Evolutionary conservation across 1,140 invertebrate species (phyloP).

Genomic region (Sycophaga agraensis): DNA sequence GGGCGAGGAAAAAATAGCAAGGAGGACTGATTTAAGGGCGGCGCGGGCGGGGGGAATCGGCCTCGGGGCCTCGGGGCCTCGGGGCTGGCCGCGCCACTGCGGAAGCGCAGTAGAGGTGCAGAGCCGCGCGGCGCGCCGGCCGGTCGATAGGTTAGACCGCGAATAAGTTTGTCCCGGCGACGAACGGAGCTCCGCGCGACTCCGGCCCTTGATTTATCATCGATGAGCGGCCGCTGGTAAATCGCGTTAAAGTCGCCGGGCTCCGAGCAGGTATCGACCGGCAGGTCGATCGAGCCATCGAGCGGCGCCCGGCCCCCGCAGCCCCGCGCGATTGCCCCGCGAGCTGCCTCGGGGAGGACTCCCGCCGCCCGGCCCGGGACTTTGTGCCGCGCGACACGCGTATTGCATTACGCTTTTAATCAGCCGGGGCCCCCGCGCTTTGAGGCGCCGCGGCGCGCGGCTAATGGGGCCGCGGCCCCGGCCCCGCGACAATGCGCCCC

Average conservation of each 20-base stretch:
- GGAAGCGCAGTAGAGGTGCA: too few species aligned
- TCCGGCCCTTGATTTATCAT: constrained; percentile 40
- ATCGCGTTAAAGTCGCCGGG: too few species aligned
- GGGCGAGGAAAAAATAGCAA: too few species aligned
- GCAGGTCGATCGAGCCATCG: too few species aligned
- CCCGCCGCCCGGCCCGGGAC: too few species aligned
- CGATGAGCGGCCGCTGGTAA: constrained; percentile 32
- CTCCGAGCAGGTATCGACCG: too few species aligned
- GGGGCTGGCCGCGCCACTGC: background rate
- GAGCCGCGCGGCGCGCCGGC: background rate
- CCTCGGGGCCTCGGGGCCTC: constrained; percentile 18
- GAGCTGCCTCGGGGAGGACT: too few species aligned
- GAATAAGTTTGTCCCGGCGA: constrained; percentile 37
- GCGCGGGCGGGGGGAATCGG: constrained; percentile 26
- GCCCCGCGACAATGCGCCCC: constrained; percentile 32
- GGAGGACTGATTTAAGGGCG: constrained; percentile 16
- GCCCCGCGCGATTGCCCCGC: too few species aligned
- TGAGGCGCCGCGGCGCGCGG: constrained; percentile 18
- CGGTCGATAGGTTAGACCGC: constrained; percentile 31
- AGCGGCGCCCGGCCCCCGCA: background rate
- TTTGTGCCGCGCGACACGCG: constrained; percentile 44
- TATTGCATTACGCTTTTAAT: constrained; percentile 58
- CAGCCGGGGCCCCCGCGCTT: constrained; percentile 33
- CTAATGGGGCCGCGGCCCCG: too few species aligned
- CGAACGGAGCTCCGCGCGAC: constrained; percentile 34